Evolutionary conservation across 2,797 vertebrate genomes (phyloP).

Genomic region (Pelobates cultripes): DNA sequence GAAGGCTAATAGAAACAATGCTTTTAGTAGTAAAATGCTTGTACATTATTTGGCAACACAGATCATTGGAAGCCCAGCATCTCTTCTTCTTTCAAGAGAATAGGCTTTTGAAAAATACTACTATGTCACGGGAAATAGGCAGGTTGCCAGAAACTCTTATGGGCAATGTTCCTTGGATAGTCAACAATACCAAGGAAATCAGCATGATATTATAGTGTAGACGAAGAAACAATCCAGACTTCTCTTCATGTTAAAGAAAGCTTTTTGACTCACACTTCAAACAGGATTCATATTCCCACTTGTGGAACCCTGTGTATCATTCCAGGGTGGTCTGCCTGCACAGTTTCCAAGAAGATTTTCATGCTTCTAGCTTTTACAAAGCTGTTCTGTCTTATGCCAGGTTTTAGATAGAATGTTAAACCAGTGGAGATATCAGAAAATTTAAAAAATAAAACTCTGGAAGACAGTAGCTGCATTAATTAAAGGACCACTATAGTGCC

Average conservation of each 20-base stretch:
- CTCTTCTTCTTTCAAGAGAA: too few species aligned
- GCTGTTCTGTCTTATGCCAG: too few species aligned
- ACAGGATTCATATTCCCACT: background rate
- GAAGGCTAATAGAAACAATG: too few species aligned
- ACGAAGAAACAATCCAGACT: background rate
- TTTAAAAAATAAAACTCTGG: too few species aligned
- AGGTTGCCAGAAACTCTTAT: background rate
- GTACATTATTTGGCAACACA: too few species aligned
- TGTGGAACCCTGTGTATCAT: background rate
- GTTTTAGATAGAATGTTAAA: too few species aligned
- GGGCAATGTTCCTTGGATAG: background rate
- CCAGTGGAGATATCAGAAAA: too few species aligned
- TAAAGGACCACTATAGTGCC: too few species aligned
- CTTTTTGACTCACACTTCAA: background rate
- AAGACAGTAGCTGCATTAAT: too few species aligned
- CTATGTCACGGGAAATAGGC: background rate
- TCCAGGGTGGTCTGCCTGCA: background rate
- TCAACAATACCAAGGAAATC: background rate
- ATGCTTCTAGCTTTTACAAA: background rate
- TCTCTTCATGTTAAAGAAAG: background rate
- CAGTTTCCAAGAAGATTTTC: background rate
- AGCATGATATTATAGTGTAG: background rate
- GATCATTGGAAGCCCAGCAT: too few species aligned
- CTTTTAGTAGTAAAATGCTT: too few species aligned
- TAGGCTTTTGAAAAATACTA: background rate